Base-by-base conservation (phyloP, 1,140 invertebrate species). In the Ceratina australensis region DNA sequence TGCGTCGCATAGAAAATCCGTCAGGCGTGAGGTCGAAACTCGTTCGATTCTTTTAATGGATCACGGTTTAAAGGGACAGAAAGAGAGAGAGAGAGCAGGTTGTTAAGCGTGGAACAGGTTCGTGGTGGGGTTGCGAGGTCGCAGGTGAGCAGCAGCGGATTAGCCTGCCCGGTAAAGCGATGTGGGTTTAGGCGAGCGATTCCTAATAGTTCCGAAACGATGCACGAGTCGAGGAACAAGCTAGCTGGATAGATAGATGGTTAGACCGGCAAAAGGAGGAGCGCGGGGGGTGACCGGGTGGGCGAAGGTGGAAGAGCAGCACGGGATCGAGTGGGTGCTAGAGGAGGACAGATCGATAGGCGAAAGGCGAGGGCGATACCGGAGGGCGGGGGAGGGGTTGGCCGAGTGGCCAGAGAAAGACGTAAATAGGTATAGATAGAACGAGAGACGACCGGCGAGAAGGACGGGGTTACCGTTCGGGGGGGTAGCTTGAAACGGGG, bases 171-270 rank as follows among this genome's bases (percentile, higher is more conserved):
- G 83, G 57, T 61, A 82, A 82, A 85, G 77, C 66, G 83, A 81
- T 80, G 82, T 76, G 80, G 80, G 72, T 82, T 86, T 74, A 78
- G 79, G 77, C 85, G 71, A 76, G 84, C 78, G 59, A 42, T 83
- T 72, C 80, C 86, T 88, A 88, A 88, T 88, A 88, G 87, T 87
- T 88, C 81, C 64, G 84, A 83, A 86, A 83, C 87, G 79, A 79
- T 86, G 83, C 79, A 84, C 82, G 81, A 85, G 78, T 78, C 78
- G 80, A 80, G 78, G 74, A 78, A 80, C 67, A 73, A 81, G 85
- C 80, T 83, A 75, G 74, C 64, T 74, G 65, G 74, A 61, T 80
- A 72, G 82, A 72, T 83, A 79, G 77, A 83, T 59, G 56, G 28
- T 26, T 76, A 73, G 61, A 79, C 76, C 42, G 63, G 69, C 15